A percentile compares a stretch with the other conserved stretches of the same genome.
Conservation (phyloP, 2,113 vertebrate species). For the Heptranchias perlo region DNA sequence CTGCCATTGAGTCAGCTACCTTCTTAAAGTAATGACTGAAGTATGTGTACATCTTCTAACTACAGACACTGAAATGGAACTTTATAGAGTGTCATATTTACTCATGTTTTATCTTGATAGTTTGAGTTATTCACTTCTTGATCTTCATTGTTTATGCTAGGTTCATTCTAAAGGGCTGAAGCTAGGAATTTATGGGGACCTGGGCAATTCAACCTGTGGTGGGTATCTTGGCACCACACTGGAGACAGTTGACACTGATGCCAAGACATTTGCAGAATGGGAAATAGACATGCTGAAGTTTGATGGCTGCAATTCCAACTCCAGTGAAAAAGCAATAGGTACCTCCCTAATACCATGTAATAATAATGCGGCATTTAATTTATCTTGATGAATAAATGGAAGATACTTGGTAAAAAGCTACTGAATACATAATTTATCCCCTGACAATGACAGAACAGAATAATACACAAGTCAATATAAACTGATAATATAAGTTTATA, state of each 20-base stretch:
- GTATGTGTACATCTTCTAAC: background rate
- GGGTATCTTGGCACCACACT: constrained; percentile 45
- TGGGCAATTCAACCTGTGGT: constrained; percentile 39
- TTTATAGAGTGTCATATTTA: background rate
- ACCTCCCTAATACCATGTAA: background rate
- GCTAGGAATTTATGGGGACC: constrained; percentile 43
- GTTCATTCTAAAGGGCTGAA: constrained; percentile 45
- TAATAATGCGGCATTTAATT: background rate
- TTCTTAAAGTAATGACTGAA: background rate
- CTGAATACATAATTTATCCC: background rate
- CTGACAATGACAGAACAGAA: background rate
- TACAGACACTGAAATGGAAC: background rate
- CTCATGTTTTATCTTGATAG: background rate
- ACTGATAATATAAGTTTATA: too few relatives aligned
- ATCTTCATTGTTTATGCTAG: constrained; percentile 35
- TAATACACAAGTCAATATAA: background rate
- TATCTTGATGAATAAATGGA: background rate
- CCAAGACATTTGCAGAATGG: constrained; percentile 44
- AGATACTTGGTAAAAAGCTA: background rate
- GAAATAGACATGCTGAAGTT: constrained; percentile 45
- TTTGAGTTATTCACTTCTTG: background rate
- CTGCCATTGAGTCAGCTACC: background rate
- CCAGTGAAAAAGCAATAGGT: constrained; percentile 42
- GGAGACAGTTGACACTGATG: constrained; percentile 41
- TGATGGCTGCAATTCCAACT: constrained; percentile 46